Evolutionary conservation across 2,113 vertebrate genomes (phyloP), one percentile per base, ranked within the genome.

Genomic region (Forbesichthys agassizii): DNA sequence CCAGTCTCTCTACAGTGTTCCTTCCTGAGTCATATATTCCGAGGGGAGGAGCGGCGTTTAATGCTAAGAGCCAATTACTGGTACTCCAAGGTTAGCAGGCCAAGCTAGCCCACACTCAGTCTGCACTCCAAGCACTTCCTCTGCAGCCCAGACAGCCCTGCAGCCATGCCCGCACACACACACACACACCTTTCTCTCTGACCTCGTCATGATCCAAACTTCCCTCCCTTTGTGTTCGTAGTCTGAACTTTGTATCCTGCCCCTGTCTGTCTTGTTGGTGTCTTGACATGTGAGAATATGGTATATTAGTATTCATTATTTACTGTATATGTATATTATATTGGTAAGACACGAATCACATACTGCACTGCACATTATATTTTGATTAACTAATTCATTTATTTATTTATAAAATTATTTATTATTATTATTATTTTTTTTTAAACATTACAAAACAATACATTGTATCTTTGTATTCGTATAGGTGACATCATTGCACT

Each of bases 1-100:
- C 36, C 56, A 36, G 33, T 51, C 52, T 77, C 62, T 67, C 65
- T 64, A 27, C 27, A 27, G 27, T 27, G 56, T 83, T 68, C 76
- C 18, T 67, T 68, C 3, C 3, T 5, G 10, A 75, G 72, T 53
- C 73, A 75, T 84, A 64, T 79, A 76, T 85, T 77, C 85, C 65
- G 70, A 55, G 71, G 68, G 75, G 69, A 82, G 60, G 66, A 36
- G 62, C 59, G 48, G 76, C 75, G 64, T 86, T 90, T 90, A 86
- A 86, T 86, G 65, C 82, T 86, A 88, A 89, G 86, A 84, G 80
- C 87, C 88, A 90, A 89, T 90, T 90, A 90, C 85, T 78, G 76
- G 78, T 78, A 78, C 81, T 88, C 73, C 75, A 75, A 88, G 87
- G 88, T 91, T 84, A 90, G 80, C 80, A 61, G 88, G 88, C 67